Percentiles rank a stretch among this genome's conserved stretches.
phyloP scores from a whole-genome alignment of 2,113 vertebrate species.

The Dicerorhinus sumatrensis region DNA sequence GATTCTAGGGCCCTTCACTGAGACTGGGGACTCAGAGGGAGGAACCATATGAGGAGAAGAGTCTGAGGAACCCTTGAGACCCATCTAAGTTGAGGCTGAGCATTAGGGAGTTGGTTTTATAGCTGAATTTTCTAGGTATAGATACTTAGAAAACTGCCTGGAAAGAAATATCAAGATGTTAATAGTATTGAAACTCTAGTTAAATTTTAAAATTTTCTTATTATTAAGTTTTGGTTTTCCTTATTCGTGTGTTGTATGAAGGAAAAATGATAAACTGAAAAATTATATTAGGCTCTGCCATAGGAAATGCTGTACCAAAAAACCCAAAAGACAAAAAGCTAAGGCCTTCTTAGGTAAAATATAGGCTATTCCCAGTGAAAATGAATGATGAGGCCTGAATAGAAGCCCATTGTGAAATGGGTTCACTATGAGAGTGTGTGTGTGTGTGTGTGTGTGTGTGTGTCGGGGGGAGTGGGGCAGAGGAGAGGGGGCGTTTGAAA shows the following conservation, averaged over 20 bases:
- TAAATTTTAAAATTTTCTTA: neutral
- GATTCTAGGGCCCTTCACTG: neutral
- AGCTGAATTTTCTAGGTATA: neutral
- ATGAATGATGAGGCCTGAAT: neutral
- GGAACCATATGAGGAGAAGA: neutral
- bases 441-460: too few relatives aligned
- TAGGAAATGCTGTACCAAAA: neutral
- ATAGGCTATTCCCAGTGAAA: neutral
- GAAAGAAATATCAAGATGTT: slow-evolving; percentile 43
- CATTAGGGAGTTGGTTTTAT: neutral
- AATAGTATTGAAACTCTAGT: neutral
- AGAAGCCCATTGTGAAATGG: neutral
- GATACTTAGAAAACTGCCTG: neutral
- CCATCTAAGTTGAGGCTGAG: neutral
- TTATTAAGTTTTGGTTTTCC: slow-evolving; percentile 44
- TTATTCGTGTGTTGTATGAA: slow-evolving; percentile 53
- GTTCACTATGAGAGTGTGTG: neutral
- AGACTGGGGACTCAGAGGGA: neutral
- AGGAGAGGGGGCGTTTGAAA: neutral
- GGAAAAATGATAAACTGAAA: slow-evolving; percentile 23
- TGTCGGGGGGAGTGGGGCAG: too few relatives aligned
- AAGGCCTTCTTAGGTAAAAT: neutral
- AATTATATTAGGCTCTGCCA: neutral
- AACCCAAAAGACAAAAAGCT: neutral
- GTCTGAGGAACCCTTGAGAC: neutral